phyloP scores from a whole-genome alignment of 2,113 vertebrate species.

The Callithrix jacchus region DNA sequence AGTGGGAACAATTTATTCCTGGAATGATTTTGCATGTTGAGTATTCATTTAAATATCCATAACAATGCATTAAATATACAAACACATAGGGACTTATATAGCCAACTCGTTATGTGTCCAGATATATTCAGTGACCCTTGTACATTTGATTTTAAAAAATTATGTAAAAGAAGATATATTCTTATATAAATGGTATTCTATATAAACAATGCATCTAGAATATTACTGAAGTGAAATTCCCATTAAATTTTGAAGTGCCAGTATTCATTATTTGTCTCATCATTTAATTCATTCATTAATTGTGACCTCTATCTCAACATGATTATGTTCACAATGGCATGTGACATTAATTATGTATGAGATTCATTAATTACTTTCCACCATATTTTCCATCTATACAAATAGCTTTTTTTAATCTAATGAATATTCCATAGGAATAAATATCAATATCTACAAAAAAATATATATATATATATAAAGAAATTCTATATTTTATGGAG shows the following conservation, averaged over 20 bases:
- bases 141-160: too few relatives aligned
- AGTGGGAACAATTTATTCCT: conserved; percentile 42
- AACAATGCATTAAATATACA: conserved; percentile 1
- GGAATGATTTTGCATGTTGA: conserved; percentile 45
- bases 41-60: conserved; percentile 44
- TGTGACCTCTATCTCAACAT: conserved; percentile 8
- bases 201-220: not conserved
- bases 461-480: not conserved
- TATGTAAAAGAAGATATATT: not conserved
- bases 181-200: not conserved
- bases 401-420: not conserved
- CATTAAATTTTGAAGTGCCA: not conserved
- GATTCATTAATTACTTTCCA: not conserved
- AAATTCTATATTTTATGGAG: conserved; percentile 15
- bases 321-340: not conserved
- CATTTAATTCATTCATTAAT: conserved; percentile 38
- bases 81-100: not conserved
- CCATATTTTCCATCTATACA: not conserved
- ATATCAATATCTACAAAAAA: not conserved
- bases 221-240: not conserved
- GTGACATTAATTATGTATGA: conserved; percentile 12
- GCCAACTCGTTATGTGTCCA: not conserved
- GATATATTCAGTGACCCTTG: not conserved
- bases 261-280: conserved; percentile 32
- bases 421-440: not conserved